phyloP scores from a whole-genome alignment of 2,113 vertebrate species.

The Centropus bengalensis region DNA sequence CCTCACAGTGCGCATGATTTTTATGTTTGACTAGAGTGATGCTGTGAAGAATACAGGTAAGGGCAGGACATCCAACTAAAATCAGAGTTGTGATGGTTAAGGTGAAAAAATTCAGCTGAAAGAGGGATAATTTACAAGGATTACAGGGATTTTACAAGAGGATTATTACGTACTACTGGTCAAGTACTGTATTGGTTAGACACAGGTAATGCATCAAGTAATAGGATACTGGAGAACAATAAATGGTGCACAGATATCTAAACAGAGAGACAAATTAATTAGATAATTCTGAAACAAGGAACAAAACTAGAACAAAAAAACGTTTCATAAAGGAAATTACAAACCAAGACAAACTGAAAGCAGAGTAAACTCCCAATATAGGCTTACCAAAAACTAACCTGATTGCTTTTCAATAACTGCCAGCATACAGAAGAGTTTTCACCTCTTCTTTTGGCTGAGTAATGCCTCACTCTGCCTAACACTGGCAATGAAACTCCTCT shows the following conservation, averaged over 20 bases:
- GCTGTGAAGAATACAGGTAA: neutral
- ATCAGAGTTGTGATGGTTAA: neutral
- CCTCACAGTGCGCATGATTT: neutral
- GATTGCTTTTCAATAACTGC: neutral
- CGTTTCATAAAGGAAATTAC: neutral
- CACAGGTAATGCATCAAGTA: neutral
- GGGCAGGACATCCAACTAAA: neutral
- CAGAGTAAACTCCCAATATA: neutral
- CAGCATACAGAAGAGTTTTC: neutral
- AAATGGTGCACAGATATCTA: neutral
- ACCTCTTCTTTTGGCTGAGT: neutral
- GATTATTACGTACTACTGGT: neutral
- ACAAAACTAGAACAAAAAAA: neutral
- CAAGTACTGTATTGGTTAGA: neutral
- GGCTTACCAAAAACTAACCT: neutral
- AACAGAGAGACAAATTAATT: neutral
- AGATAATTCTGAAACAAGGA: neutral
- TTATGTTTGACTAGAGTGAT: neutral
- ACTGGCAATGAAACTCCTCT: neutral
- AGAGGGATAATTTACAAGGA: neutral
- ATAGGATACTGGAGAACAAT: neutral
- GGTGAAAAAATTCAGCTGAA: neutral
- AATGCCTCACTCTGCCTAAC: neutral
- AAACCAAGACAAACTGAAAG: neutral
- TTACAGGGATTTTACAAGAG: neutral